Percentiles rank a stretch among this genome's conserved stretches.
These are phyloP conservation scores for Tetragonisca angustula DNA, from an alignment of 2,888 invertebrate species.

Conservation along the genomic window DNA sequence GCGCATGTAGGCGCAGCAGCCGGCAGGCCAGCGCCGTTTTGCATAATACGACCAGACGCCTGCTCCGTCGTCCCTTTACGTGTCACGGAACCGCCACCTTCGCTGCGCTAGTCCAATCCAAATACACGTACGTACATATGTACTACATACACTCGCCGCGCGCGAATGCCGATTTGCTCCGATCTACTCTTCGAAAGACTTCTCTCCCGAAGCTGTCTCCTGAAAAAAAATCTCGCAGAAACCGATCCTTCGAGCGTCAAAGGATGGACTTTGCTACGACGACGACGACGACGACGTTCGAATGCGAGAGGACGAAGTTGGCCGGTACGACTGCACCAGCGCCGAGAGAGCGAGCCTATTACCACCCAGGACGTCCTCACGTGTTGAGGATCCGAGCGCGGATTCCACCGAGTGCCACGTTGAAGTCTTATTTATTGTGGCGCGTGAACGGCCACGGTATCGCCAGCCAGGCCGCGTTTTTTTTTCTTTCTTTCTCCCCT, in stretches of 20 bases:
- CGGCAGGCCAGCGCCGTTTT: conserved; percentile 72
- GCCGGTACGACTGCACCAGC: conserved; percentile 57
- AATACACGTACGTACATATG: conserved; percentile 42
- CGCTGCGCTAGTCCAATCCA: conserved; percentile 64
- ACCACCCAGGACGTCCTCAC: conserved; percentile 77
- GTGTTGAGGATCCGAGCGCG: conserved; percentile 67
- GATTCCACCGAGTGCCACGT: conserved; percentile 68
- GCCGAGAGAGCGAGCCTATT: conserved; percentile 76
- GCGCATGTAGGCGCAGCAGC: conserved; percentile 69
- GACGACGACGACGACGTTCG: no score
- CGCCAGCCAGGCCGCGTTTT: conserved; percentile 42
- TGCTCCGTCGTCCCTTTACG: conserved; percentile 56
- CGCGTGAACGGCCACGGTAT: conserved; percentile 60
- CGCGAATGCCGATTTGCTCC: conserved; percentile 48
- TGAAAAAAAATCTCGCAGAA: no score
- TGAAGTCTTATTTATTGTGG: conserved; percentile 80
- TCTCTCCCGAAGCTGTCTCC: no score
- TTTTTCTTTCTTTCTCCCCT: background rate
- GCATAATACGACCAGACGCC: conserved; percentile 79
- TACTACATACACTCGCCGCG: background rate
- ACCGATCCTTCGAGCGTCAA: no score
- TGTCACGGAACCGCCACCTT: conserved; percentile 65
- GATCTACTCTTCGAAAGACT: conserved; percentile 40
- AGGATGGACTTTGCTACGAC: no score
- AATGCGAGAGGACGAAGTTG: background rate